A percentile compares a stretch with the other conserved stretches of the same genome.
Conservation (phyloP, 2,797 vertebrate species). For the Parauchenoglanis ngamensis region DNA sequence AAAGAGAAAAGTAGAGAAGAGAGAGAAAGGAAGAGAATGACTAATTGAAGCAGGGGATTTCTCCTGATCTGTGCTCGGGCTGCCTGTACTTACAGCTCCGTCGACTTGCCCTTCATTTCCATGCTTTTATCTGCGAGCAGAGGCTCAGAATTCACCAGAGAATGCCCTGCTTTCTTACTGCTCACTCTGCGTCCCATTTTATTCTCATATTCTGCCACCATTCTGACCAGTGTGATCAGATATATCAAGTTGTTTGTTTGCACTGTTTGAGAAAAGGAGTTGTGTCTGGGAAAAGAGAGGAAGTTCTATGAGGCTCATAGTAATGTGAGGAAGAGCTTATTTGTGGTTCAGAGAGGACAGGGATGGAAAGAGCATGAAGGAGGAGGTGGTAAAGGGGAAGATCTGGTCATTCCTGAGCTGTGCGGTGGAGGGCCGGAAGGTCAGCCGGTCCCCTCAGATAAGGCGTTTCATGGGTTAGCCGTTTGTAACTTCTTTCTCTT, state of each 20-base stretch:
- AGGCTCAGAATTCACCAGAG: slow-evolving; percentile 45
- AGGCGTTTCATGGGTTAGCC: slow-evolving; percentile 57
- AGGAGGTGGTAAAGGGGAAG: slow-evolving; percentile 40
- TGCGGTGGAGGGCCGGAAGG: slow-evolving; percentile 48
- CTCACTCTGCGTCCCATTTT: slow-evolving; percentile 43
- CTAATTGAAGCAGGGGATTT: slow-evolving; percentile 63
- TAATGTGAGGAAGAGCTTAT: slow-evolving; percentile 12
- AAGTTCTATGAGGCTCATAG: slow-evolving; percentile 2
- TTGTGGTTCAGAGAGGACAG: slow-evolving; percentile 21
- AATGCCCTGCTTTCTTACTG: slow-evolving; percentile 49
- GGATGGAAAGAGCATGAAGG: slow-evolving; percentile 14
- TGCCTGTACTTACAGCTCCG: slow-evolving; percentile 55
- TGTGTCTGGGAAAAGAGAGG: background rate
- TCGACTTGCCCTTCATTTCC: slow-evolving; percentile 55
- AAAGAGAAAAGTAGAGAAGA: slow-evolving; percentile 38
- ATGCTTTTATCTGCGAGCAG: slow-evolving; percentile 53
- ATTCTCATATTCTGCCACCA: slow-evolving; percentile 11
- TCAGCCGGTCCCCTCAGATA: slow-evolving; percentile 58
- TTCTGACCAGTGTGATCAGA: slow-evolving; percentile 23
- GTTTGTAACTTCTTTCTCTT: slow-evolving; percentile 53
- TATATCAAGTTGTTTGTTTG: slow-evolving; percentile 10
- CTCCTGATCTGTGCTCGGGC: slow-evolving; percentile 58
- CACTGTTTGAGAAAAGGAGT: background rate
- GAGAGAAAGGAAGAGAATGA: slow-evolving; percentile 48
- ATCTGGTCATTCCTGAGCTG: slow-evolving; percentile 57